Base-by-base conservation (phyloP, 2,797 vertebrate genomes). In the Myotis pilosus region DNA sequence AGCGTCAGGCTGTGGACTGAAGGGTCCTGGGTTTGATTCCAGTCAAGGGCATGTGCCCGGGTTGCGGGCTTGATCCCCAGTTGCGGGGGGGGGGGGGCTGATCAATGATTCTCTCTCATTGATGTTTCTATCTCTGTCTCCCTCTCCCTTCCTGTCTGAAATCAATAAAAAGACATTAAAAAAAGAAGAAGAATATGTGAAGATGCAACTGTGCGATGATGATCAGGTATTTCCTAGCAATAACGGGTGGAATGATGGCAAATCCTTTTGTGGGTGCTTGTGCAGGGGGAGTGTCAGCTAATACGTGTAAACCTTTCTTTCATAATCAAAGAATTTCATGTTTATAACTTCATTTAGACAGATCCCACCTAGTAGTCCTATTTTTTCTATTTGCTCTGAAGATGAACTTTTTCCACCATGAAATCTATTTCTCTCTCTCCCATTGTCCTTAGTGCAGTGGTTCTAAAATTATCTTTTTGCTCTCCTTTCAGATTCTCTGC, bases 401-500 rank as follows among this genome's bases (percentile, higher is more conserved):
- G 79, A 71, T 25, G 28, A 81, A 15, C 20, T 72, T 53, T 87
- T 47, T 6, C 44, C 23, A 13, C 12, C 8, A 2, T 11, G 17
- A 89, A 89, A 36, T 51, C 47, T 79, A 41, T 25, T 64, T 80
- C 66, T 95, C 93, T 81, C 76, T 81, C 79, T 75, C 66, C 81
- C 49, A 22, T 44, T 15, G 7, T 47, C 71, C 66, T 92, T 55
- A 47, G 23, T 17, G 57, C 33, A 53, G 8, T 19, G 74, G 55
- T 85, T 96, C 66, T 92, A 93, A 83, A 83, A 83, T 53, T 69
- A 28, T 69, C 81, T 66, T 92, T 91, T 89, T 86, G 49, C 55
- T 75, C 49, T 82, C 51, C 33, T 80, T 83, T 72, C 62, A 91
- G 87, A 79, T 30, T 85, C 81, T 80, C 90, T 95, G 78, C 90